Conservation (phyloP, 2,797 vertebrate species). For the Poeciliopsis presidionis region DNA sequence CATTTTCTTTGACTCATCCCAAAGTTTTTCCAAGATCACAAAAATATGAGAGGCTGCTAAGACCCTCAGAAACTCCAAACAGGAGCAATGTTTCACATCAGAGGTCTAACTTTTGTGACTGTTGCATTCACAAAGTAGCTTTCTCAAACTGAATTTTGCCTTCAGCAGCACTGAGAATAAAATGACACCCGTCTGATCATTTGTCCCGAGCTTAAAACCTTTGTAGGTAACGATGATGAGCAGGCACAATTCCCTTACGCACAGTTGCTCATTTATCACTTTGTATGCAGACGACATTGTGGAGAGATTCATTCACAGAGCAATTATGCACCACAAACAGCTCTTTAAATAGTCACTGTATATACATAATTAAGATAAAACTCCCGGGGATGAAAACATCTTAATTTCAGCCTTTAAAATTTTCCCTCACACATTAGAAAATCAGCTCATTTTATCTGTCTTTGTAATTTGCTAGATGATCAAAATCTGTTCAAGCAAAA, state of each 20-base stretch:
- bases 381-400: constrained; percentile 25
- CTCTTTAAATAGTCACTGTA: constrained; percentile 14
- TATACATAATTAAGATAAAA: constrained; percentile 16
- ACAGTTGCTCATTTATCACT: constrained; percentile 13
- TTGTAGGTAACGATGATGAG: constrained; percentile 35
- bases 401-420: constrained; percentile 19
- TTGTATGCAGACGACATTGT: constrained; percentile 10
- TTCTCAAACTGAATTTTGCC: constrained; percentile 29
- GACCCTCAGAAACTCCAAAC: constrained; percentile 5
- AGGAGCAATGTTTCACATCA: constrained; percentile 16
- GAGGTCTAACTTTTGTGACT: constrained; percentile 33
- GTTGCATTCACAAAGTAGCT: constrained; percentile 48
- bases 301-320: constrained; percentile 19
- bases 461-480: constrained; percentile 9
- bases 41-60: constrained; percentile 2
- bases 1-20: constrained; percentile 14
- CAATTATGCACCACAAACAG: not conserved
- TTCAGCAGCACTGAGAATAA: constrained; percentile 31
- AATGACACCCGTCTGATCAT: constrained; percentile 31
- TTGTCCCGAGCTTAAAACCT: constrained; percentile 26
- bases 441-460: constrained; percentile 26
- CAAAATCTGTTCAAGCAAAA: constrained; percentile 18
- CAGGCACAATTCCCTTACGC: constrained; percentile 4
- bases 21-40: constrained; percentile 6
- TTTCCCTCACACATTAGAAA: constrained; percentile 28